Base-by-base conservation (phyloP, 1,140 invertebrate genomes). In the Drosophila kikkawai region DNA sequence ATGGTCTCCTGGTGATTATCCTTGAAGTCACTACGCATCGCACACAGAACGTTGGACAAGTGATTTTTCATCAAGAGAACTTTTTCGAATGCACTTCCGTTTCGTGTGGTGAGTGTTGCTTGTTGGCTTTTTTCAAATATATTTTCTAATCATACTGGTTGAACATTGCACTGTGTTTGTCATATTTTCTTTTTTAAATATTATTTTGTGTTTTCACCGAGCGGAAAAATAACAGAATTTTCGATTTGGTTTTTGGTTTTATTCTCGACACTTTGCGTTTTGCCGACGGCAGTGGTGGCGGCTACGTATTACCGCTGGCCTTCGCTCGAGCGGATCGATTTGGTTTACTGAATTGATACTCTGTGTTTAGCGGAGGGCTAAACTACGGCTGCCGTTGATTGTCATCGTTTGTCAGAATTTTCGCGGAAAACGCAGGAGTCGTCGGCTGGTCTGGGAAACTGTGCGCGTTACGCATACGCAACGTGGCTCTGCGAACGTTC, bases 21-120 rank as follows among this genome's bases (percentile, higher is more conserved):
- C 80, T 91, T 92, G 65, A 92, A 92, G 85, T 92, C 91, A 92
- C 91, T 92, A 88, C 91, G 91, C 91, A 92, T 92, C 78, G 91
- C 91, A 92, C 91, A 91, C 91, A 91, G 77, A 83, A 92, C 84
- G 76, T 78, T 91, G 76, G 73, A 78, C 77, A 88, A 75, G 80
- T 91, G 79, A 91, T 91, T 91, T 92, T 87, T 88, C 90, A 92
- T 92, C 88, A 88, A 82, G 74, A 88, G 80, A 78, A 78, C 68
- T 70, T 78, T 55, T 61, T 45, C n/a, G 71, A 50, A 37, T 55
- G 56, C 51, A 45, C 19, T 65, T 48, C 75, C 36, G 44, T 15
- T 47, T 51, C 60, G 13, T 17, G 57, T 50, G 50, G 39, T 42
- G 41, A 32, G 29, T 73, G 75, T 58, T 50, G 53, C 34, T 58